A percentile compares a stretch with the other conserved stretches of the same genome.
phyloP scores from a whole-genome alignment of 2,797 vertebrate genomes.

The Leptatherina wallacei region DNA sequence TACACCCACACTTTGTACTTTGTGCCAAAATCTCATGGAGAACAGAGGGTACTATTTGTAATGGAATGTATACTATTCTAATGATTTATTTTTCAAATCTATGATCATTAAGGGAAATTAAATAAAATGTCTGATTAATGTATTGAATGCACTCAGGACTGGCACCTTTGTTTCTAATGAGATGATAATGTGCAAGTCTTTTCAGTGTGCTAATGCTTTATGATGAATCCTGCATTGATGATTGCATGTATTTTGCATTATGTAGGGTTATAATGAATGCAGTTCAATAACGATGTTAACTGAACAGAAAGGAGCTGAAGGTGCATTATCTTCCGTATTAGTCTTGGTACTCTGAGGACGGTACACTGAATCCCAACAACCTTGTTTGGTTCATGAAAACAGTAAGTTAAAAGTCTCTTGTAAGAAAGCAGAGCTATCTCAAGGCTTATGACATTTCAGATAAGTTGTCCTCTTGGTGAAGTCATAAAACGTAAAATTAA shows the following conservation, averaged over 20 bases:
- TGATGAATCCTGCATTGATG: constrained; percentile 21
- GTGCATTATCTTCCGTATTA: neutral
- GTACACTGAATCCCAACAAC: neutral
- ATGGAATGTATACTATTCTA: constrained; percentile 35
- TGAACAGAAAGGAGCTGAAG: neutral
- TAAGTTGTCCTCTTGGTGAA: neutral
- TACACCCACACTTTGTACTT: constrained; percentile 61
- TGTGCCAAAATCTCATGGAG: constrained; percentile 65
- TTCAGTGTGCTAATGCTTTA: constrained; percentile 4
- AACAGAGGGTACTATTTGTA: constrained; percentile 28
- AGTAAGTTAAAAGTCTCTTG: neutral
- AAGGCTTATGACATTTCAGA: neutral
- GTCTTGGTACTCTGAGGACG: neutral
- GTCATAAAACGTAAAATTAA: neutral
- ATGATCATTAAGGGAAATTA: constrained; percentile 36
- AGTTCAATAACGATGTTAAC: neutral
- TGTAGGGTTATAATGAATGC: constrained; percentile 14
- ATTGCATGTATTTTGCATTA: neutral
- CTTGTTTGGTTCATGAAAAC: neutral
- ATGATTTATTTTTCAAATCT: constrained; percentile 45
- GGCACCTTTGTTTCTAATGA: constrained; percentile 3
- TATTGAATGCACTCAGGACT: constrained; percentile 22
- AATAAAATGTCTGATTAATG: constrained; percentile 58
- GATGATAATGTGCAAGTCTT: constrained; percentile 1
- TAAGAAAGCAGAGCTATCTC: neutral